These are phyloP conservation scores for Cataglyphis cursor DNA, from an alignment of 2,888 invertebrate genomes.

Conservation along the genomic window DNA sequence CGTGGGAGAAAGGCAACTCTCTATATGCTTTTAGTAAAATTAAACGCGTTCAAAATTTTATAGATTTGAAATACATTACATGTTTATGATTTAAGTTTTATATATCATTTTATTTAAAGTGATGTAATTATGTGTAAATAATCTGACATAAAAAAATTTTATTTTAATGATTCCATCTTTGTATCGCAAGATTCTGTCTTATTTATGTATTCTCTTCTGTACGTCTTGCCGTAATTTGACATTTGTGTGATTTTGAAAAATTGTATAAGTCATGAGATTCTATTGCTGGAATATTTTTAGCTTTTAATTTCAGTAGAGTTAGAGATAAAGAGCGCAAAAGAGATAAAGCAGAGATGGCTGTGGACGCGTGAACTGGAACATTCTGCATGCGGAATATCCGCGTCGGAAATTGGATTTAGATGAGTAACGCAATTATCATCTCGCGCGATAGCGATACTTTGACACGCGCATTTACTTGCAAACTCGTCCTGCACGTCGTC, in stretches of 20 bases:
- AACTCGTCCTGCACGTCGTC: slow-evolving; percentile 14
- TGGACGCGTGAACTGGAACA: background rate
- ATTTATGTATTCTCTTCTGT: background rate
- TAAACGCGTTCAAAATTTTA: background rate
- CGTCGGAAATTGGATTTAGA: slow-evolving; percentile 14
- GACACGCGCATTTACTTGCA: slow-evolving; percentile 9
- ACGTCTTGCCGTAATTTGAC: background rate
- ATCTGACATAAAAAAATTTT: background rate
- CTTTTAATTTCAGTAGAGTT: slow-evolving; percentile 1
- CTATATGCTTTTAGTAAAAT: background rate
- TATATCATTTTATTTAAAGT: background rate
- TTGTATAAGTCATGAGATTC: background rate
- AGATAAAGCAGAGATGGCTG: background rate
- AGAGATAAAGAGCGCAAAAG: background rate
- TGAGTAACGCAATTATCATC: background rate
- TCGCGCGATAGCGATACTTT: slow-evolving; percentile 10
- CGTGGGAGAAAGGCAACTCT: background rate
- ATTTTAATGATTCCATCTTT: background rate
- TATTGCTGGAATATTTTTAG: background rate
- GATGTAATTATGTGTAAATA: background rate
- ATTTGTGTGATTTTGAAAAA: background rate
- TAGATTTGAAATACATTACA: background rate
- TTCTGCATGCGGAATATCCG: background rate
- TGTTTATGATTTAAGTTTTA: background rate
- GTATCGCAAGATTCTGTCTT: background rate